Base-by-base conservation (phyloP, 2,888 invertebrate species). In the Charanyca ferruginea region DNA sequence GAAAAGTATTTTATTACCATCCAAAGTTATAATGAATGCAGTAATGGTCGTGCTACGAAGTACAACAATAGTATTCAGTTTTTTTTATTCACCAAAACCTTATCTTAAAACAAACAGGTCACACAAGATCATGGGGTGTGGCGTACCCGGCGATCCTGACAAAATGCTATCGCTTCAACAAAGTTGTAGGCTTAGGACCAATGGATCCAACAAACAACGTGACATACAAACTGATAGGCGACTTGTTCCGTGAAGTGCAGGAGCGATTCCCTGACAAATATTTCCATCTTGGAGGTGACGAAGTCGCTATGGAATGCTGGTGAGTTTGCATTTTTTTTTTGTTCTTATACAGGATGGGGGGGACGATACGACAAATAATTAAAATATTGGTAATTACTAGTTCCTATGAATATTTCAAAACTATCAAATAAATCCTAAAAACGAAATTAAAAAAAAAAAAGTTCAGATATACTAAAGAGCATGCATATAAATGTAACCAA, bases 241-340 rank as follows among this genome's bases (percentile, higher is more conserved):
- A 96, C 1, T 94, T 99, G 16, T 97, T 98, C 79, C 85, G 90
- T 22, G 98, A 98, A 93, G 95, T 98, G 1, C 94, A 95, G 49
- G 73, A 87, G 0, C 94, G 97, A 16, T 99, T 99, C 89, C 97
- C 97, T 0, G 99, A 99, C 79, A 92, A 96, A 75, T 98, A 97
- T 87, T 88, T 99, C 23, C 99, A 99, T 91, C 91, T 99, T 3
- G 99, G 99, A 9, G 99, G 98, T 0, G 99, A 99, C 90, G 99
- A 99, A 94, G 98, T 99, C 0, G 96, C 96, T 23, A 97, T 97
- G 86, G 94, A 95, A 53, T 99, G 99, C 87, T 99, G 98, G 98
- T 97, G 88, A 93, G 94, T 42, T 23, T 22, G 13, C 5, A 53
- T 9, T 22, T 0, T 18, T 18, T 16, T 8, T 38, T n/a, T 25